These are phyloP conservation scores for Tetheella fluctuosa DNA, from an alignment of 2,888 invertebrate species.

Conservation along the genomic window DNA sequence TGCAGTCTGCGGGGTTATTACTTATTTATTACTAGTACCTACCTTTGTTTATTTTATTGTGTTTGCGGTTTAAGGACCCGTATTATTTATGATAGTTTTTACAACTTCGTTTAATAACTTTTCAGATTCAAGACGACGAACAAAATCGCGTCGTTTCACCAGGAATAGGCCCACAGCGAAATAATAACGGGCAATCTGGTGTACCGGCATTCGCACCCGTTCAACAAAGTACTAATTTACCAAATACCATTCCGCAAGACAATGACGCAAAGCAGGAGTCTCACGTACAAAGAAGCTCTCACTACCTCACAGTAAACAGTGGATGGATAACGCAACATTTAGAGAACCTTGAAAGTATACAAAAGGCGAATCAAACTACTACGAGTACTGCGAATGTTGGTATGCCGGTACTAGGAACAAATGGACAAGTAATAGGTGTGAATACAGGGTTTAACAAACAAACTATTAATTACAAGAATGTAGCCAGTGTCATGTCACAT, in stretches of 20 bases:
- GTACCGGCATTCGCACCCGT: slow-evolving; percentile 47
- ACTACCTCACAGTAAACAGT: slow-evolving; percentile 77
- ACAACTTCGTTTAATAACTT: slow-evolving; percentile 27
- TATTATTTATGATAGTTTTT: background rate
- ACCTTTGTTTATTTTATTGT: slow-evolving; percentile 28
- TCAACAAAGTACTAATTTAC: slow-evolving; percentile 45
- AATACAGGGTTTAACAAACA: slow-evolving; percentile 75
- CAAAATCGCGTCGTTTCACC: slow-evolving; percentile 58
- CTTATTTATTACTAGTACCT: slow-evolving; percentile 42
- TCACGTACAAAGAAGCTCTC: slow-evolving; percentile 70
- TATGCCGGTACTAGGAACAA: slow-evolving; percentile 80
- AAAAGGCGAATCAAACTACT: slow-evolving; percentile 50
- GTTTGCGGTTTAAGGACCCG: background rate
- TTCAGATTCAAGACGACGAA: slow-evolving; percentile 68
- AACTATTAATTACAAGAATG: slow-evolving; percentile 54
- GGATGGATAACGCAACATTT: slow-evolving; percentile 78
- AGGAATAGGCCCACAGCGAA: slow-evolving; percentile 46
- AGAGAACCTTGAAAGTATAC: slow-evolving; percentile 58
- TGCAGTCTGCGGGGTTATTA: slow-evolving; percentile 31
- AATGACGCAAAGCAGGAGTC: slow-evolving; percentile 66
- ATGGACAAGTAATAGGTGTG: slow-evolving; percentile 85
- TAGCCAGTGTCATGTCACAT: slow-evolving; percentile 44
- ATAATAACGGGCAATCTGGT: slow-evolving; percentile 48
- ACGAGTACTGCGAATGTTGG: slow-evolving; percentile 54
- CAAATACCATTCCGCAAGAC: slow-evolving; percentile 53